Conservation (phyloP, 2,113 vertebrate species). For the Dasypus novemcinctus region DNA sequence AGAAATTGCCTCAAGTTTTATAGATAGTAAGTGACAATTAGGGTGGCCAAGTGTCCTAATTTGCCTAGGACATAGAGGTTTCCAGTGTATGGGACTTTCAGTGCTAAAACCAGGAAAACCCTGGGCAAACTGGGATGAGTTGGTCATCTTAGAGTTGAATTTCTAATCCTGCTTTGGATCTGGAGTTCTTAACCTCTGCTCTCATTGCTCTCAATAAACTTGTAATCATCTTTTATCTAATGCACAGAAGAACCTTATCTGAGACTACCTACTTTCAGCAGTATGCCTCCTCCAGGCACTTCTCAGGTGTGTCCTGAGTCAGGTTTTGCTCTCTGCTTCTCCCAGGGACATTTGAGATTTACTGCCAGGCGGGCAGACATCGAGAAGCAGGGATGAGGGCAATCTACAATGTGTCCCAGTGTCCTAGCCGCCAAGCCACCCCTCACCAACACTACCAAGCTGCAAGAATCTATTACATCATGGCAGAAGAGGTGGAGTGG, state of each 20-base stretch:
- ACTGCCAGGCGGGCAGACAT: constrained; percentile 83
- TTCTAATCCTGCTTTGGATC: not conserved
- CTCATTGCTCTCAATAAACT: constrained; percentile 2
- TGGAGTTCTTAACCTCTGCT: not conserved
- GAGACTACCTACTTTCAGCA: not conserved
- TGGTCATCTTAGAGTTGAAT: not conserved
- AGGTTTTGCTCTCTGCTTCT: constrained; percentile 1
- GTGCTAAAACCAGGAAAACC: not conserved
- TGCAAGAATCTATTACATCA: constrained; percentile 79
- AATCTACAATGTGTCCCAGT: constrained; percentile 78
- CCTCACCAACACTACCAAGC: constrained; percentile 16
- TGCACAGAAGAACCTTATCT: not conserved
- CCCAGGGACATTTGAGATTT: constrained; percentile 84
- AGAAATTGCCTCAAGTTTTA: not conserved
- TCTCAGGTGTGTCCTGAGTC: not conserved
- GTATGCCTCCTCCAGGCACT: not conserved
- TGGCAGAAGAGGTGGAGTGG: constrained; percentile 84
- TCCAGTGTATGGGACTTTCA: not conserved
- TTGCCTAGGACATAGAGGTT: not conserved
- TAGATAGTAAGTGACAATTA: not conserved
- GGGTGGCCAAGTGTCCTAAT: not conserved
- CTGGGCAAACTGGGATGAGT: not conserved
- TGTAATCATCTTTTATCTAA: constrained; percentile 16
- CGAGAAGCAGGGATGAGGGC: constrained; percentile 84
- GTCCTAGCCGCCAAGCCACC: constrained; percentile 29